Evolutionary conservation across 2,888 invertebrate species (phyloP).

Genomic region (Megaustenia siamemsis): DNA sequence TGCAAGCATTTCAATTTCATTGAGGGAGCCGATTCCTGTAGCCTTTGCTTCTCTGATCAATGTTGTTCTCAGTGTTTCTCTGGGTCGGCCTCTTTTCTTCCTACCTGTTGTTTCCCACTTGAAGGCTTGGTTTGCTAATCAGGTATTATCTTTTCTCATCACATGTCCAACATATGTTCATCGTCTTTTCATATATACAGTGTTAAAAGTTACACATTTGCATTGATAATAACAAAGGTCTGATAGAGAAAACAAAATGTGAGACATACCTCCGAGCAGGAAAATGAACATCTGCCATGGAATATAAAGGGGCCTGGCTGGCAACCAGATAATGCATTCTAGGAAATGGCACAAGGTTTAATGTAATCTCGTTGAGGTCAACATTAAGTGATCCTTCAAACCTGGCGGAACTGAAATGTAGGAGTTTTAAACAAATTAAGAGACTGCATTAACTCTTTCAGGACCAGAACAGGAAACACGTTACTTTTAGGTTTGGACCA

Average conservation of each 20-base stretch:
- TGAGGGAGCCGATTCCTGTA: too few relatives aligned
- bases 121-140: too few relatives aligned
- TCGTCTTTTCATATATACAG: too few relatives aligned
- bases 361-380: conserved; percentile 81
- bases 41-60: too few relatives aligned
- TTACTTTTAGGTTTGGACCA: too few relatives aligned
- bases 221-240: not conserved
- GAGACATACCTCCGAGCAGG: conserved; percentile 74
- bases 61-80: too few relatives aligned
- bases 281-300: conserved; percentile 75
- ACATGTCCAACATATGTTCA: too few relatives aligned
- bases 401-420: conserved; percentile 78
- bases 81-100: too few relatives aligned
- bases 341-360: conserved; percentile 81
- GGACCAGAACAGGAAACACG: conserved; percentile 80
- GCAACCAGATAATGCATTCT: conserved; percentile 80
- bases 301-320: conserved; percentile 79
- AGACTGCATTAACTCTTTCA: conserved; percentile 80
- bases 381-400: conserved; percentile 81
- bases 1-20: too few relatives aligned
- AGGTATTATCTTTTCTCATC: too few relatives aligned
- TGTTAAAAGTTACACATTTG: not conserved
- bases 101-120: too few relatives aligned
- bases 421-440: not conserved
- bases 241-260: not conserved